phyloP scores from a whole-genome alignment of 2,797 vertebrate species.

The Streptopelia turtur region DNA sequence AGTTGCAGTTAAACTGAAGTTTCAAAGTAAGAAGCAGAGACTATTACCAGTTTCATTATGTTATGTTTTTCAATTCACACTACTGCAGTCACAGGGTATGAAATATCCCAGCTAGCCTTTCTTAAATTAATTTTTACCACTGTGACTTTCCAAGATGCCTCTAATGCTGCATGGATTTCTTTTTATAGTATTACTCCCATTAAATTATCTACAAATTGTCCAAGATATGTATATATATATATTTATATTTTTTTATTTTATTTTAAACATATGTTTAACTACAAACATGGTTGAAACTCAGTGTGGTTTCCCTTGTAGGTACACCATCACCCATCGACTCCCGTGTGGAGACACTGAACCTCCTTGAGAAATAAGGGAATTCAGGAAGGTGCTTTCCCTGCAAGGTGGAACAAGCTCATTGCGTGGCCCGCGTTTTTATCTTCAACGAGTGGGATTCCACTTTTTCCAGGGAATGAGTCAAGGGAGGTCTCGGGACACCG shows the following conservation, averaged over 20 bases:
- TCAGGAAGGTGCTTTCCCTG: background rate
- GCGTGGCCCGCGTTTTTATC: background rate
- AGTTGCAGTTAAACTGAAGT: constrained; percentile 40
- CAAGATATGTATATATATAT: background rate
- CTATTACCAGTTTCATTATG: background rate
- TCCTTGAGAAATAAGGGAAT: constrained; percentile 20
- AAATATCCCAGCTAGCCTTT: background rate
- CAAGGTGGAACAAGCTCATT: background rate
- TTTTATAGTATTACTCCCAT: background rate
- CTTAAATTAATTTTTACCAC: background rate
- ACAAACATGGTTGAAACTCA: background rate
- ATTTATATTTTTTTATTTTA: too few relatives aligned
- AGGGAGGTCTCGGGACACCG: background rate
- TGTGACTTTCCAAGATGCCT: background rate
- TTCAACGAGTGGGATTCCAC: background rate
- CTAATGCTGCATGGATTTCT: constrained; percentile 21
- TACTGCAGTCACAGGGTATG: background rate
- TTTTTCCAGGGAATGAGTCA: background rate
- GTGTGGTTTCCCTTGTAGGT: constrained; percentile 19
- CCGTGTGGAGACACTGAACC: background rate
- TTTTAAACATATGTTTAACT: constrained; percentile 29
- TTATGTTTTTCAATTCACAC: background rate
- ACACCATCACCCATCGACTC: background rate
- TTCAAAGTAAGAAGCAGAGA: constrained; percentile 52
- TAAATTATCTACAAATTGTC: background rate